Conservation (phyloP, 2,888 invertebrate species). For the Thymelicus acteon region DNA sequence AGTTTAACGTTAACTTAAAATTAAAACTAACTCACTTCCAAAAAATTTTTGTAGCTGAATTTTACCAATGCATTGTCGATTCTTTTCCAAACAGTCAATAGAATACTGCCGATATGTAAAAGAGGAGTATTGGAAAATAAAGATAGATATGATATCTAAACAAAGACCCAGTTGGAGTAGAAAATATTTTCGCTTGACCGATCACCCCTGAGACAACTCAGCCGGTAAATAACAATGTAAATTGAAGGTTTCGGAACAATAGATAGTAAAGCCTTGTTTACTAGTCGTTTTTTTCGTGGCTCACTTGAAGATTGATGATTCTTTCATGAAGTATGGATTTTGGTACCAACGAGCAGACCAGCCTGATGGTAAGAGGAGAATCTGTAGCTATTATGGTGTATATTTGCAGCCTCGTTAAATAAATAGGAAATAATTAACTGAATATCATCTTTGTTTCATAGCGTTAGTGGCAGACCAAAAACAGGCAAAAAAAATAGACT, state of each 20-base stretch:
- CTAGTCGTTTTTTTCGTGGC: background rate
- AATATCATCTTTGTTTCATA: too few species aligned
- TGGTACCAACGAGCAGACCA: too few species aligned
- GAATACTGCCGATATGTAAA: constrained; percentile 13
- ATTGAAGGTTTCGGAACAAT: constrained; percentile 41
- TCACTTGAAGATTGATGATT: background rate
- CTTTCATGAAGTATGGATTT: too few species aligned
- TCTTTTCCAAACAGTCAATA: background rate
- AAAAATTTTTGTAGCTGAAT: too few species aligned
- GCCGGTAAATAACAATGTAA: constrained; percentile 47
- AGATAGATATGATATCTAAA: constrained; percentile 22
- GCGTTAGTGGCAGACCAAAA: too few species aligned
- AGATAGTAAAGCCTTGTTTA: constrained; percentile 25
- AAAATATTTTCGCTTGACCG: constrained; percentile 43
- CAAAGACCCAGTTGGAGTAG: constrained; percentile 19
- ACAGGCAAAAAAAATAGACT: too few species aligned
- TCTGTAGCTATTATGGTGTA: too few species aligned
- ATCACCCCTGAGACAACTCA: constrained; percentile 42
- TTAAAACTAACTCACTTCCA: too few species aligned
- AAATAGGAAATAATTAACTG: too few species aligned
- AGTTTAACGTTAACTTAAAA: too few species aligned
- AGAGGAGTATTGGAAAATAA: constrained; percentile 14
- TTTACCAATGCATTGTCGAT: background rate
- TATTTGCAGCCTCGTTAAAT: too few species aligned
- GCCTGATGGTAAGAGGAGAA: too few species aligned